A percentile compares a stretch with the other conserved stretches of the same genome.
These are phyloP conservation scores for Helicolenus hilgendorfi DNA, from an alignment of 2,797 vertebrate species.

Conservation along the genomic window DNA sequence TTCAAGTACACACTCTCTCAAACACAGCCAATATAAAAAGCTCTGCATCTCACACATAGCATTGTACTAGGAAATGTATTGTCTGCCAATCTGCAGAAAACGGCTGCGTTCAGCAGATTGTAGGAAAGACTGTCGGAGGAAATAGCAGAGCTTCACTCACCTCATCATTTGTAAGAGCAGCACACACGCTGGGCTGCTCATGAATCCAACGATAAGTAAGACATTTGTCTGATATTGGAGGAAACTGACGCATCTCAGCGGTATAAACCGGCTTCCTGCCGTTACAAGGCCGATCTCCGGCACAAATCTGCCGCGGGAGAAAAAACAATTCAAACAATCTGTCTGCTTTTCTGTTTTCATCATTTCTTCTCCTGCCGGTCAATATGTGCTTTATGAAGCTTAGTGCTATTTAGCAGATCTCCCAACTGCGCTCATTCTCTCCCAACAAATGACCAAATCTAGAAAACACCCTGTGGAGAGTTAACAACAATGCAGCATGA, in stretches of 20 bases:
- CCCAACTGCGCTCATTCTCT: background rate
- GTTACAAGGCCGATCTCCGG: conserved; percentile 11
- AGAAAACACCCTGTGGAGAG: conserved; percentile 12
- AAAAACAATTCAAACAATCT: conserved; percentile 3
- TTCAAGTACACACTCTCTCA: background rate
- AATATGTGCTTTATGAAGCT: conserved; percentile 52
- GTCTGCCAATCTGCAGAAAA: conserved; percentile 26
- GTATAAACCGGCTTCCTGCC: conserved; percentile 36
- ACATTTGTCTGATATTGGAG: conserved; percentile 60
- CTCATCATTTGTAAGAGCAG: conserved; percentile 39
- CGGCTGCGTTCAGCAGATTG: conserved; percentile 53
- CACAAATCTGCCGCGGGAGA: background rate
- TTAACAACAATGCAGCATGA: conserved; percentile 13
- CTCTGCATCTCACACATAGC: background rate
- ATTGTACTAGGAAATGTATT: background rate
- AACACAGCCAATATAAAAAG: background rate
- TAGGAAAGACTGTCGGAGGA: conserved; percentile 14
- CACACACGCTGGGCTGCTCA: conserved; percentile 52
- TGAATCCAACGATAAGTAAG: conserved; percentile 42
- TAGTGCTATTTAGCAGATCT: conserved; percentile 41
- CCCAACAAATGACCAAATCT: conserved; percentile 25
- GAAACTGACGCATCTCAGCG: conserved; percentile 44
- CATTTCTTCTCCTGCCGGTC: conserved; percentile 30
- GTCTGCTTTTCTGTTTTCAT: conserved; percentile 36
- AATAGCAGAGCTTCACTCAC: conserved; percentile 32